phyloP scores from a whole-genome alignment of 2,797 vertebrate species.

The Sphenodon punctatus region DNA sequence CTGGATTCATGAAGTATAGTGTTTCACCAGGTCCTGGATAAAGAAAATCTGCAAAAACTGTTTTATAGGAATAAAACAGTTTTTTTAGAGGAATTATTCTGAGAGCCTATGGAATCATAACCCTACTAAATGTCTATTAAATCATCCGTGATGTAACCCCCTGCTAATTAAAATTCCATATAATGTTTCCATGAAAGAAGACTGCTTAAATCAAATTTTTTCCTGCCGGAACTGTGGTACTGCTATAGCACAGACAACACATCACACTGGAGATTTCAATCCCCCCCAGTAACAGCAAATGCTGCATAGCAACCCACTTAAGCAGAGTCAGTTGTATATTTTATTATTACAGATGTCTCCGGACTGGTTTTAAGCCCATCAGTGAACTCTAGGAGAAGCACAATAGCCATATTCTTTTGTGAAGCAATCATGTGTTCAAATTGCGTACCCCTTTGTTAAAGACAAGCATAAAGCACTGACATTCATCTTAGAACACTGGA shows the following conservation, averaged over 20 bases:
- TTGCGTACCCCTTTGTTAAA: not conserved
- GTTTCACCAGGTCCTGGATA: rapidly evolving
- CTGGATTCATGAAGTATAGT: not conserved
- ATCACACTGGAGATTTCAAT: not conserved
- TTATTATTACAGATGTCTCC: not conserved
- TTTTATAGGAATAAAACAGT: not conserved
- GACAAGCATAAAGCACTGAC: not conserved
- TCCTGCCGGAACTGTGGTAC: not conserved
- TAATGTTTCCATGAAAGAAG: not conserved
- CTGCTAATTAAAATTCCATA: not conserved
- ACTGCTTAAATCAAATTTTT: not conserved
- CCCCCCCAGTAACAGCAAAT: not conserved
- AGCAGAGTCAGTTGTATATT: not conserved
- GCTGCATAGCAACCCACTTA: not conserved
- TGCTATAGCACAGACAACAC: not conserved
- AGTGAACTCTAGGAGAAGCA: not conserved
- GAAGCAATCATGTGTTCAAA: not conserved
- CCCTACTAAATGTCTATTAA: not conserved
- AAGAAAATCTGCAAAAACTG: rapidly evolving
- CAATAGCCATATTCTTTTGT: not conserved
- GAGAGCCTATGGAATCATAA: not conserved
- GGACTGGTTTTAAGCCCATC: not conserved
- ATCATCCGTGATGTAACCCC: not conserved
- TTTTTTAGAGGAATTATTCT: not conserved
- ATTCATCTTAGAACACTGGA: not conserved